These are phyloP conservation scores for Unio delphinus DNA, from an alignment of 2,888 invertebrate species.

Conservation along the genomic window DNA sequence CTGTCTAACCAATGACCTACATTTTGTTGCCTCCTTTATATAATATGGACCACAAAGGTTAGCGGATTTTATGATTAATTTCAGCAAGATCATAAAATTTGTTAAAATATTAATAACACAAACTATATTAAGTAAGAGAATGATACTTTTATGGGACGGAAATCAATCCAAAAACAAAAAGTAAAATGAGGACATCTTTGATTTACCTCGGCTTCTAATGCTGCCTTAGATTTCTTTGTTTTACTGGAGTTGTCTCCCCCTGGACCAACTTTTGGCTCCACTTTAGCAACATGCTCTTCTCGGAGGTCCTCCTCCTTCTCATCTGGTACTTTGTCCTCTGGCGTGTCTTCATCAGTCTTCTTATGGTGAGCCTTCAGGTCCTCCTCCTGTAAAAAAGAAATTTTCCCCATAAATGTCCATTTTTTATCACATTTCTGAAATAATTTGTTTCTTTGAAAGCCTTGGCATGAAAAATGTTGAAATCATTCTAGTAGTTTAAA, in stretches of 20 bases:
- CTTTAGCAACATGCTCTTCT: conserved; percentile 23
- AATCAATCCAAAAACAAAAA: neutral
- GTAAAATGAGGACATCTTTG: neutral
- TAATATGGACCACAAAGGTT: neutral
- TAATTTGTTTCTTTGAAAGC: too few species aligned
- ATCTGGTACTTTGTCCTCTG: conserved; percentile 55
- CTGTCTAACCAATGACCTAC: too few species aligned
- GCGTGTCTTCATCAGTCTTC: conserved; percentile 65
- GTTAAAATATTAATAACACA: too few species aligned
- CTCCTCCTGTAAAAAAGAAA: conserved; percentile 33
- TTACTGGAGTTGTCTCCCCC: conserved; percentile 40
- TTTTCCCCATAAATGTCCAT: too few species aligned
- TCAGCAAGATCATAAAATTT: too few species aligned
- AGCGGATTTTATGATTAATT: neutral
- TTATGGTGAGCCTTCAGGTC: conserved; percentile 51
- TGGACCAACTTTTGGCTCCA: conserved; percentile 31
- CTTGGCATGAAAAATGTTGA: too few species aligned
- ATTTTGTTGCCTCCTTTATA: too few species aligned
- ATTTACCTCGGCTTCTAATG: conserved; percentile 49
- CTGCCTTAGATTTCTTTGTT: conserved; percentile 54
- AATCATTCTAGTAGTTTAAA: too few species aligned
- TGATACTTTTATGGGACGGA: neutral
- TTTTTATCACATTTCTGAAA: too few species aligned
- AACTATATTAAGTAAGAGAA: neutral
- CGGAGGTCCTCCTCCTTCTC: conserved; percentile 22